phyloP scores from a whole-genome alignment of 2,113 vertebrate genomes.

The Sinocyclocheilus maitianheensis region DNA sequence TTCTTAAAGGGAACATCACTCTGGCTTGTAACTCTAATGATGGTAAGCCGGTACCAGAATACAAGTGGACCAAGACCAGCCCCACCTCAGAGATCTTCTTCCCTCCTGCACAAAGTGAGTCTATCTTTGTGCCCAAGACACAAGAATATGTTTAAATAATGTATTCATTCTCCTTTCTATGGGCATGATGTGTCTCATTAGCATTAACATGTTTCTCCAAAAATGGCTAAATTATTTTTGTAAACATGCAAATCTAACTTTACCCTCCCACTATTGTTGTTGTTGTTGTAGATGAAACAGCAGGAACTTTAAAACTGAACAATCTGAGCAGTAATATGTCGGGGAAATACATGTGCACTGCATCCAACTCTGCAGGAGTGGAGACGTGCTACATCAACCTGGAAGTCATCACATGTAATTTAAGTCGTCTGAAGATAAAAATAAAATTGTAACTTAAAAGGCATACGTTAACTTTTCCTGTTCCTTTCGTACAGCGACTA shows the following conservation, averaged over 20 bases:
- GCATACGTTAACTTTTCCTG: neutral
- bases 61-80: slow-evolving; percentile 80
- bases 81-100: slow-evolving; percentile 80
- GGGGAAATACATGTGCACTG: slow-evolving; percentile 82
- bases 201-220: neutral
- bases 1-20: slow-evolving; percentile 82
- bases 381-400: slow-evolving; percentile 80
- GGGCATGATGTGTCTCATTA: neutral
- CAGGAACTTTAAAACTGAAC: slow-evolving; percentile 78
- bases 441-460: neutral
- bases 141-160: neutral
- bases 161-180: neutral
- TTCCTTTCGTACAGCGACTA: slow-evolving; percentile 61
- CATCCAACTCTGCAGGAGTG: slow-evolving; percentile 76
- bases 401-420: slow-evolving; percentile 78
- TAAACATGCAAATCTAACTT: neutral
- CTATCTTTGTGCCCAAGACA: neutral
- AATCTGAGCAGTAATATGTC: slow-evolving; percentile 84
- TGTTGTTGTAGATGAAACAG: slow-evolving; percentile 69
- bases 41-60: slow-evolving; percentile 82
- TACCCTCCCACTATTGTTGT: slow-evolving; percentile 19
- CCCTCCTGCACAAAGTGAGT: slow-evolving; percentile 78
- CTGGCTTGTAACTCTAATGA: slow-evolving; percentile 79
- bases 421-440: neutral
- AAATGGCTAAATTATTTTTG: neutral